These are phyloP conservation scores for Esperia sulphurella DNA, from an alignment of 2,888 invertebrate genomes.

Conservation along the genomic window DNA sequence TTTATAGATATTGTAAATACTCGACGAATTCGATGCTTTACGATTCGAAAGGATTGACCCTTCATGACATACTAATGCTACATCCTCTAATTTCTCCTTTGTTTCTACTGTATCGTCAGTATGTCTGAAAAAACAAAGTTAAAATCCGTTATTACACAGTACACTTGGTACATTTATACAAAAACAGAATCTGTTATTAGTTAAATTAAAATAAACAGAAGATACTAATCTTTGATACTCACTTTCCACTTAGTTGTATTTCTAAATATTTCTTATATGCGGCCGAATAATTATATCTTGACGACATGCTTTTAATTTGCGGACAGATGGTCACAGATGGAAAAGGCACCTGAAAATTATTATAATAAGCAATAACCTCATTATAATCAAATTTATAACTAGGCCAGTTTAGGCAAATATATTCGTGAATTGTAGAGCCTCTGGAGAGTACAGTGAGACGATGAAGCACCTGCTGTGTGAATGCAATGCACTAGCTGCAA, in stretches of 20 bases:
- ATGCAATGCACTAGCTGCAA: too few relatives aligned
- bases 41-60: too few relatives aligned
- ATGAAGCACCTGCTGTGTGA: too few relatives aligned
- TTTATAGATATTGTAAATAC: too few relatives aligned
- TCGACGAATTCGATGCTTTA: too few relatives aligned
- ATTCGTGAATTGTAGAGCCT: too few relatives aligned
- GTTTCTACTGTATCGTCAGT: not conserved
- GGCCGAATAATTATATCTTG: conserved; percentile 25
- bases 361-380: not conserved
- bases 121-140: not conserved
- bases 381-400: too few relatives aligned
- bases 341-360: conserved; percentile 38
- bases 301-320: conserved; percentile 27
- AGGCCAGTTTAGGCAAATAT: too few relatives aligned
- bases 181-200: too few relatives aligned
- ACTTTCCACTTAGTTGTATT: not conserved
- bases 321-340: conserved; percentile 50
- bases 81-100: not conserved
- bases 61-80: not conserved
- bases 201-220: not conserved
- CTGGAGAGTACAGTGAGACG: too few relatives aligned
- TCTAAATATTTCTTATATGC: not conserved
- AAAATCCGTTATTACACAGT: too few relatives aligned
- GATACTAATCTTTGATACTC: not conserved
- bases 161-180: too few relatives aligned